A percentile compares a stretch with the other conserved stretches of the same genome.
phyloP scores from a whole-genome alignment of 1,140 invertebrate genomes.

The Drosophila santomea region DNA sequence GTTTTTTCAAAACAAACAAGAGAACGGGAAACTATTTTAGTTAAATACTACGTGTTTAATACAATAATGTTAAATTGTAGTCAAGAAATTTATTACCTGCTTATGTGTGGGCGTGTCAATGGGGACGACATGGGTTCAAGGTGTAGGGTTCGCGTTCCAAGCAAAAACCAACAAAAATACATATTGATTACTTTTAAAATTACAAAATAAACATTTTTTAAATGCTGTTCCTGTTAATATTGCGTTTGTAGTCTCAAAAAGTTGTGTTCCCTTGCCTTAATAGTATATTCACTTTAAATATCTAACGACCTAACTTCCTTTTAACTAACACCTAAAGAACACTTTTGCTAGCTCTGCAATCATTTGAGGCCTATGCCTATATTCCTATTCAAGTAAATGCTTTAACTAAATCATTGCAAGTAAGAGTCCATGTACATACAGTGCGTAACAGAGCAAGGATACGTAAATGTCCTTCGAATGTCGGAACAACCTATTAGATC shows the following conservation, averaged over 20 bases:
- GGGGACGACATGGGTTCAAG: conserved; percentile 1
- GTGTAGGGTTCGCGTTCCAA: conserved; percentile 29
- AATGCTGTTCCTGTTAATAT: conserved; percentile 83
- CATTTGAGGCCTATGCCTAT: conserved; percentile 37
- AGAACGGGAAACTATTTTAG: conserved; percentile 31
- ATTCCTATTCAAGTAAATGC: conserved; percentile 43
- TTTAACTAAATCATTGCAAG: conserved; percentile 38
- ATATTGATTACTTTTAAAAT: conserved; percentile 55
- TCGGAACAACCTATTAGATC: neutral
- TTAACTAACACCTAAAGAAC: conserved; percentile 45
- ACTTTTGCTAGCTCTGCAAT: conserved; percentile 44
- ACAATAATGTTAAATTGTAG: conserved; percentile 53
- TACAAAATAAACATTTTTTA: conserved; percentile 81
- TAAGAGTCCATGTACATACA: conserved; percentile 18
- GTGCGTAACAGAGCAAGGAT: conserved; percentile 7
- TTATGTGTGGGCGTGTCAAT: conserved; percentile 37
- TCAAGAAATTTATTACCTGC: conserved; percentile 65
- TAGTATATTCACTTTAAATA: conserved; percentile 26
- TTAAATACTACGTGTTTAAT: conserved; percentile 55
- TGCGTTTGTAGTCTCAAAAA: conserved; percentile 82
- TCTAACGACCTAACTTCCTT: conserved; percentile 12
- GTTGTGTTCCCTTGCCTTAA: conserved; percentile 58
- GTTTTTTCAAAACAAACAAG: conserved; percentile 68
- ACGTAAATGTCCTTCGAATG: too few species aligned
- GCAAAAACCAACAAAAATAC: conserved; percentile 50